These are phyloP conservation scores for Caprella mutica DNA, from an alignment of 2,888 invertebrate species.

Conservation along the genomic window DNA sequence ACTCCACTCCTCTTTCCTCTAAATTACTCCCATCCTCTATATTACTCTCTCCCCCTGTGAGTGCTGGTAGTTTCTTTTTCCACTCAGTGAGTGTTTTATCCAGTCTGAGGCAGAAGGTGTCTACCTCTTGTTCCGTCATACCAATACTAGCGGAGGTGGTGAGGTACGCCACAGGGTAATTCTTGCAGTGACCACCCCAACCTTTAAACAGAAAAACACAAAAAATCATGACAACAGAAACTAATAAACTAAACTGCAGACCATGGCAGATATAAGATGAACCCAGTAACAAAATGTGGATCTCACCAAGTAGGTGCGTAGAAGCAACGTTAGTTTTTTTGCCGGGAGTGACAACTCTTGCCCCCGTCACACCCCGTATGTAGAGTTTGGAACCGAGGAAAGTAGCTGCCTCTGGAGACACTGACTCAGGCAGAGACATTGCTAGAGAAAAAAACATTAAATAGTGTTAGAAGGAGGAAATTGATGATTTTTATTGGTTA, in stretches of 20 bases:
- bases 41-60: too few species aligned
- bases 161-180: constrained; percentile 53
- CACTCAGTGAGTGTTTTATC: constrained; percentile 48
- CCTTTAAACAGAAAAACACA: constrained; percentile 42
- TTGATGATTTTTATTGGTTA: too few species aligned
- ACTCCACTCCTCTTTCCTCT: too few species aligned
- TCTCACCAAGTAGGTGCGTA: neutral
- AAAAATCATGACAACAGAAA: neutral
- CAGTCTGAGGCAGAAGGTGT: constrained; percentile 54
- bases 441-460: too few species aligned
- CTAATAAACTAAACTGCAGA: too few species aligned
- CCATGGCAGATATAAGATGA: neutral
- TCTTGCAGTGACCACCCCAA: constrained; percentile 57
- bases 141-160: constrained; percentile 64
- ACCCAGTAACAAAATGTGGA: neutral
- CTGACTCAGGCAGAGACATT: constrained; percentile 41
- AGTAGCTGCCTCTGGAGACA: constrained; percentile 45
- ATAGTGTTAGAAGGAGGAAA: too few species aligned
- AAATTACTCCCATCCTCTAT: too few species aligned
- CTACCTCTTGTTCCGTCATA: constrained; percentile 54
- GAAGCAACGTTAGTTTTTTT: constrained; percentile 30
- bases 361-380: constrained; percentile 58
- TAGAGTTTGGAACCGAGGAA: constrained; percentile 61
- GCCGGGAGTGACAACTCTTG: constrained; percentile 49
- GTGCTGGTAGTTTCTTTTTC: neutral